Conservation (phyloP, 1,140 invertebrate species). For the Neodiprion lecontei region DNA sequence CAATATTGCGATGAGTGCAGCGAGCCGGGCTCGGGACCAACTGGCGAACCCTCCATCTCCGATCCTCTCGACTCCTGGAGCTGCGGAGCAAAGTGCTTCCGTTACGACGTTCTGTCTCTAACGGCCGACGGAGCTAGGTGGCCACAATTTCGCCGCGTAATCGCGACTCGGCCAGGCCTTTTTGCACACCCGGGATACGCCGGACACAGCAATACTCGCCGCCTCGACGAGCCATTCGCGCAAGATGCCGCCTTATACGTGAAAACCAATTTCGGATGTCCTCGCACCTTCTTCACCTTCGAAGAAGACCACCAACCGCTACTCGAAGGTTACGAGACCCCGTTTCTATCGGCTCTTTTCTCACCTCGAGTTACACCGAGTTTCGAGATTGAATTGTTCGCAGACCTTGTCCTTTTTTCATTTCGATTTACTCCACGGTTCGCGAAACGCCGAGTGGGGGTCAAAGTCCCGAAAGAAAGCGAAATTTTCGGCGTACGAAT, state of each 20-base stretch:
- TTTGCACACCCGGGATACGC: constrained; percentile 20
- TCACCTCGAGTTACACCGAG: background rate
- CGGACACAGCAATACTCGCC: constrained; percentile 49
- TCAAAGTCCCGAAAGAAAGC: no score
- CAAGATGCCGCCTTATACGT: constrained; percentile 58
- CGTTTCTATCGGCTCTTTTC: background rate
- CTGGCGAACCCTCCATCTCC: constrained; percentile 11
- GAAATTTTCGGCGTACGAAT: no score
- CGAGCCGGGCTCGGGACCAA: constrained; percentile 15
- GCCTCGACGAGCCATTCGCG: constrained; percentile 54
- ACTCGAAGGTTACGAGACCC: background rate
- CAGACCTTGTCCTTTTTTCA: no score
- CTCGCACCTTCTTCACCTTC: background rate
- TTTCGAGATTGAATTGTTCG: no score
- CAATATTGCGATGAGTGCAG: constrained; percentile 24
- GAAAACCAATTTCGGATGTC: constrained; percentile 56
- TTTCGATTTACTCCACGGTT: no score
- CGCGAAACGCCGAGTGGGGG: no score
- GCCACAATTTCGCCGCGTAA: constrained; percentile 45
- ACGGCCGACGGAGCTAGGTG: constrained; percentile 28
- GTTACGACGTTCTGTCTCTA: background rate
- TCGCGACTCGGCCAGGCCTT: constrained; percentile 11
- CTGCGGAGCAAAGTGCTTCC: constrained; percentile 15
- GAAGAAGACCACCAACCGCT: background rate
- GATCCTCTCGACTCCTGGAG: constrained; percentile 16